These are phyloP conservation scores for Channa maculata DNA, from an alignment of 2,113 vertebrate species.

Conservation along the genomic window DNA sequence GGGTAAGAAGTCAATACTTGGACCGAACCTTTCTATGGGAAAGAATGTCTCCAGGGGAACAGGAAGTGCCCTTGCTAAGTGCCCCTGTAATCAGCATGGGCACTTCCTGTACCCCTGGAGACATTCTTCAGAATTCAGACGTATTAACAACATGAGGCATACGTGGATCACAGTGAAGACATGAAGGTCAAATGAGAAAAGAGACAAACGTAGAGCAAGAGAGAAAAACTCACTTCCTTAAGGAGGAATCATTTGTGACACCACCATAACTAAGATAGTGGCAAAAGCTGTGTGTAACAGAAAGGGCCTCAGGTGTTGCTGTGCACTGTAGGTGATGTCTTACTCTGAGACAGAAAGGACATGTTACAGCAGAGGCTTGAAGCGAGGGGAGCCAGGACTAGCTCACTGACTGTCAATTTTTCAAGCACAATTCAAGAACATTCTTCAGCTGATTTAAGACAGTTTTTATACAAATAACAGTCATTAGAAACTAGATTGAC, in stretches of 20 bases:
- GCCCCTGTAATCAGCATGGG: no score
- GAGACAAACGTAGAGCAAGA: background rate
- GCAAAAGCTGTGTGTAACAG: background rate
- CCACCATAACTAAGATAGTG: no score
- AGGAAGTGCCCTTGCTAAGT: background rate
- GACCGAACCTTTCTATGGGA: background rate
- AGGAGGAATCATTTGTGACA: conserved; percentile 1
- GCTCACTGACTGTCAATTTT: background rate
- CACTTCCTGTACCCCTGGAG: no score
- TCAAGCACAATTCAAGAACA: background rate
- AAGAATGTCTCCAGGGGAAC: conserved; percentile 2
- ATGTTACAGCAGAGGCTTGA: background rate
- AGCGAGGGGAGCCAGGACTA: background rate
- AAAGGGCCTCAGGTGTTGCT: conserved; percentile 23
- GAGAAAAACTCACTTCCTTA: background rate
- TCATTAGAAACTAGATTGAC: no score
- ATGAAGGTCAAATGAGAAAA: background rate
- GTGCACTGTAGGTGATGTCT: conserved; percentile 13
- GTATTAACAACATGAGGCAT: background rate
- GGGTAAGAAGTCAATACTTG: background rate
- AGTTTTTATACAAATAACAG: background rate
- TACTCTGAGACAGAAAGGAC: background rate
- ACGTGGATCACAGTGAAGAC: background rate
- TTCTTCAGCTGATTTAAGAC: background rate
- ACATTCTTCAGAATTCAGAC: background rate